Conservation (phyloP, 2,113 vertebrate genomes). For the Australoheros scitulus region DNA sequence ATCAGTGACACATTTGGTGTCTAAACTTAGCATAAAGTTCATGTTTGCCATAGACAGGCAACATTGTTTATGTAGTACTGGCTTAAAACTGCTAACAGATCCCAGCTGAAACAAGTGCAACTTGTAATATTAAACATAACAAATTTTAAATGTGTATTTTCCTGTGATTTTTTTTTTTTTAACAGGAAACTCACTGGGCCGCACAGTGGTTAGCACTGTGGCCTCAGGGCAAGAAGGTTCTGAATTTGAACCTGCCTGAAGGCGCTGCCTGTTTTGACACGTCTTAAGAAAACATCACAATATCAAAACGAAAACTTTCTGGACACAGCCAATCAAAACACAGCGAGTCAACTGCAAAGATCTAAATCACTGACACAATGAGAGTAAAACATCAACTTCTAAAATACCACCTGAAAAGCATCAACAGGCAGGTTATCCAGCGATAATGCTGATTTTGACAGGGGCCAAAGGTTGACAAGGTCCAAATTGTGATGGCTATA, state of each 20-base stretch:
- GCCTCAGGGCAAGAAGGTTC: background rate
- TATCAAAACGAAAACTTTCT: no score
- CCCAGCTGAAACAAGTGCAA: background rate
- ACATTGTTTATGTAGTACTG: background rate
- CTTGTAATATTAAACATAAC: background rate
- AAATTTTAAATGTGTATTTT: background rate
- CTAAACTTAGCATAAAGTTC: background rate
- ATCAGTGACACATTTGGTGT: background rate
- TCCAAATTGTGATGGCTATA: no score
- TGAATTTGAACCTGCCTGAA: no score
- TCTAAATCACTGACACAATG: no score
- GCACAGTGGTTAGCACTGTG: accelerated
- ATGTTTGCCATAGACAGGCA: background rate
- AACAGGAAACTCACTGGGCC: background rate
- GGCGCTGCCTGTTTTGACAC: no score
- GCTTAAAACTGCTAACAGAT: background rate
- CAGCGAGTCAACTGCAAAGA: no score
- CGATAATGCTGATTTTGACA: no score
- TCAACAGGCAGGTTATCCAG: background rate
- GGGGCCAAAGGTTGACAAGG: no score
- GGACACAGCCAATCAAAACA: no score
- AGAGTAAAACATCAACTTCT: background rate
- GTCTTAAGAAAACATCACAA: no score
- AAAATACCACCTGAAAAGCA: background rate
- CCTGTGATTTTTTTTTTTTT: background rate